These are phyloP conservation scores for Drosophila sturtevanti DNA, from an alignment of 1,140 invertebrate species.

Conservation along the genomic window DNA sequence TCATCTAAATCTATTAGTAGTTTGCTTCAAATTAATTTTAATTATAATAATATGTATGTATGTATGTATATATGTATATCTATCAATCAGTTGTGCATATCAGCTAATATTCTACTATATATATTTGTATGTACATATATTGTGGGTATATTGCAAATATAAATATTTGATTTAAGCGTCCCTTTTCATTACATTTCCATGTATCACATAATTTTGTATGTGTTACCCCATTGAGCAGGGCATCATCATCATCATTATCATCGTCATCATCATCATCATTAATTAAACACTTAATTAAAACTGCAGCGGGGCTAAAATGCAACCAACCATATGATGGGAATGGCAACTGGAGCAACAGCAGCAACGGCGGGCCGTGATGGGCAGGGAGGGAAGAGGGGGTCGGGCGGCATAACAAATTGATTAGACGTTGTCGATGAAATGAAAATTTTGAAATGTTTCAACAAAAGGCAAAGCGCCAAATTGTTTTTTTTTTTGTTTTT, in stretches of 20 bases:
- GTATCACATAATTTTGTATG: no score
- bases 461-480: constrained; percentile 31
- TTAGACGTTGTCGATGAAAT: constrained; percentile 54
- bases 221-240: neutral
- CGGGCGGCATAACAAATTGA: constrained; percentile 36
- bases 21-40: no score
- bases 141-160: neutral
- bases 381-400: neutral
- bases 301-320: constrained; percentile 38
- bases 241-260: constrained; percentile 46
- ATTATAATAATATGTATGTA: neutral
- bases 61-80: neutral
- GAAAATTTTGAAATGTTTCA: constrained; percentile 37
- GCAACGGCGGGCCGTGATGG: neutral
- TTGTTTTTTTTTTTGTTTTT: neutral
- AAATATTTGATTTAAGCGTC: neutral
- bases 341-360: neutral
- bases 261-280: constrained; percentile 44
- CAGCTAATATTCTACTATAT: neutral
- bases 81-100: neutral
- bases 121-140: no score
- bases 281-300: constrained; percentile 63
- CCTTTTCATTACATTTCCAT: neutral
- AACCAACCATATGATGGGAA: constrained; percentile 22
- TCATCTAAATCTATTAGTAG: no score